Base-by-base conservation (phyloP, 2,113 vertebrate species). In the Siniperca chuatsi region DNA sequence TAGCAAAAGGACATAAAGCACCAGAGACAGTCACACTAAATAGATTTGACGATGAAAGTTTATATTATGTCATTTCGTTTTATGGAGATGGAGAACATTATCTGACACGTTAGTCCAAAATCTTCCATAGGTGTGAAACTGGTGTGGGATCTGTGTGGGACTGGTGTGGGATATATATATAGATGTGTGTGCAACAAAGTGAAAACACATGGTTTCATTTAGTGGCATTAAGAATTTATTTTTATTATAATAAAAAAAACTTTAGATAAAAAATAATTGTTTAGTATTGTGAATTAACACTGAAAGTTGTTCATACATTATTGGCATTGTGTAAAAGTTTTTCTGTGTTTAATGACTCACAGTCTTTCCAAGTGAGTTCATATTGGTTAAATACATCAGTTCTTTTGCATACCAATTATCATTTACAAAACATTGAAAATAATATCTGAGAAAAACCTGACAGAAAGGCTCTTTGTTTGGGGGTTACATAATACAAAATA, bases 401-500 rank as follows among this genome's bases (percentile, higher is more conserved):
- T 86, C 8, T 75, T 84, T 67, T 82, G 71, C 37, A 85, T 20
- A 50, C 50, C 57, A 91, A 60, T 86, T 75, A 82, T 40, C 9
- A 40, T 55, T 57, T 68, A 74, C 72, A 68, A 84, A 84, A 71
- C 40, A 74, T 42, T 72, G 58, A 80, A 66, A 79, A 83, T 67
- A 54, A 74, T 60, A 21, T 84, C 29, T 16, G 54, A 54, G n/a
- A 64, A 18, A 54, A 80, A 72, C 4, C 13, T 0, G 44, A 68
- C 52, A 89, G 33, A 83, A 62, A 86, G 57, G 69, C 62, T 90
- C 66, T 90, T 92, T 93, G 89, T 92, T 88, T 60, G 16, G 35
- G 9, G 54, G 83, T 92, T 92, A 90, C 50, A 83, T 91, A 89
- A 93, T 66, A 85, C 58, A 83, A 86, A 90, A 87, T 84, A 84